Base-by-base conservation (phyloP, 2,888 invertebrate species). In the Macrosoma leucophasiata region DNA sequence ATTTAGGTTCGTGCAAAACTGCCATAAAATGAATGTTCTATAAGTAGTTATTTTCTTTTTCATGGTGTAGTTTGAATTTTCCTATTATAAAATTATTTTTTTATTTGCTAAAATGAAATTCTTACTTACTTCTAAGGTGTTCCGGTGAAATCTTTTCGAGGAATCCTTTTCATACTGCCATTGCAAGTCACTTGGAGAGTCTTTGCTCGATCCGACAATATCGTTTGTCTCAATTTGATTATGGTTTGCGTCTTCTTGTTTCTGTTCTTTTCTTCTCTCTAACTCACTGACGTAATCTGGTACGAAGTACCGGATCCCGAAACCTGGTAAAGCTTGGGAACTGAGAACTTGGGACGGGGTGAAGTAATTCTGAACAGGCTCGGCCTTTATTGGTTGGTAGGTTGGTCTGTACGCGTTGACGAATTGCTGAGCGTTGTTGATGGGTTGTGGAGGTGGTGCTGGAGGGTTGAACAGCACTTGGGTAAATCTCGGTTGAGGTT, bases 131-230 rank as follows among this genome's bases (percentile, higher is more conserved):
- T 75, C 73, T 52, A 55, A 53, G 33, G 69, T 61, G 41, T 58
- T 63, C 48, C 73, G 69, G 9, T 59, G 52, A 28, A 50, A 52
- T 39, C 76, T 64, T 42, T 60, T 70, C 13, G 69, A 51, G 1
- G 62, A 45, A 33, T 81, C 76, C 46, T 84, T 84, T 46, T 84
- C 82, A 43, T 65, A 65, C 38, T 73, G 67, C 82, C 81, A 84
- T 40, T 71, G 68, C 29, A 64, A 39, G 26, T 84, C 82, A 40
- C 61, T 69, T 3, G 58, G 53, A 1, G 71, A 61, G 7, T 75
- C 73, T 14, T 41, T 44, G 22, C 46, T 60, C 2, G 41, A 43
- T 26, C 36, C 64, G 29, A 51, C 58, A 3, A 73, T 49, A n/a
- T 71, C 62, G 46, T 72, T 71, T 1, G 59, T 59, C 29, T 71